Base-by-base conservation (phyloP, 2,113 vertebrate genomes). In the Myiozetetes cayanensis region DNA sequence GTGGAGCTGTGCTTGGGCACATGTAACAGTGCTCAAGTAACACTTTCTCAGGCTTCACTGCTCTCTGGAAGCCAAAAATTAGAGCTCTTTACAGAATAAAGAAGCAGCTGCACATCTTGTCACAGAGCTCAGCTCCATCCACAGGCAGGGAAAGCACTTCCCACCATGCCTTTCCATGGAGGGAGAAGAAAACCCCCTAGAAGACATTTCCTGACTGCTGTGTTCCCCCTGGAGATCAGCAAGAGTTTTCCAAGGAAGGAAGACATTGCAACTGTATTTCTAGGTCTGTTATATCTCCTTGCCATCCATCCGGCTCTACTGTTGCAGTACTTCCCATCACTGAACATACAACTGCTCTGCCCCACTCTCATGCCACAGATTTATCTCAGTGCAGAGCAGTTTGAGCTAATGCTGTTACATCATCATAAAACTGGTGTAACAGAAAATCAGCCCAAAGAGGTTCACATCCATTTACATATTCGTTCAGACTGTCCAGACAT, bases 251-350 rank as follows among this genome's bases (percentile, higher is more conserved):
- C 70, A 47, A 82, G 33, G 25, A 35, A 75, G 41, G 7, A 55
- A 73, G 19, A 41, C 12, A 16, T 12, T 16, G 8, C 37, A 67
- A 4, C 7, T 35, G 3, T 49, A 37, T 46, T 75, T 46, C 59
- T 30, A 72, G 68, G 52, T 43, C 59, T 79, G 39, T 52, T 30
- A 23, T 18, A 43, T 7, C 28, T 46, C 39, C 22, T 49, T 39
- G 33, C 25, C 1, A 0, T 9, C 24, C 1, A 1, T 44, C 31
- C 74, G 23, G 33, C 58, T 7, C 18, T 28, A 33, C 49, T 4
- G 3, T 41, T 14, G 39, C 46, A 21, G 41, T 8, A 20, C 65
- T 67, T 77, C 22, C 78, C 33, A 6, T 16, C 4, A 2, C 50
- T 11, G 23, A 81, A 21, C 0, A 0, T 47, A 31, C 43, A 2